These are phyloP conservation scores for Paracyclopina nana DNA, from an alignment of 1,140 invertebrate species.

Conservation along the genomic window DNA sequence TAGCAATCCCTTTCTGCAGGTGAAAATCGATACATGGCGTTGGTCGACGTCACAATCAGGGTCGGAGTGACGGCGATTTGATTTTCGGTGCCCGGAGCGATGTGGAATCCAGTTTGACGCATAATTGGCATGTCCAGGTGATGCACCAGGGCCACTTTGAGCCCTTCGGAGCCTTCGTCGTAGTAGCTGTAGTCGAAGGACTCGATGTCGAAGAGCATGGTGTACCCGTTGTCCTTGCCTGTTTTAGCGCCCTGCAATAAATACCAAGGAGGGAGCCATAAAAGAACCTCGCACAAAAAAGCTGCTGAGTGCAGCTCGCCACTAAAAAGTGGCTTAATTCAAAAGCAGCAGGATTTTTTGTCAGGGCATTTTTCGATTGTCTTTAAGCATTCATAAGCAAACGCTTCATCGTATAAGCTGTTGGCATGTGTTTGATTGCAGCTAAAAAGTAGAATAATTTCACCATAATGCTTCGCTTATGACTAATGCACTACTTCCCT, in stretches of 20 bases:
- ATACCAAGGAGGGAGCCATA: too few species aligned
- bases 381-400: too few species aligned
- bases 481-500: too few species aligned
- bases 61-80: constrained; percentile 16
- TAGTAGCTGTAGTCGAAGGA: constrained; percentile 15
- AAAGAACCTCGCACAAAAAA: too few species aligned
- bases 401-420: too few species aligned
- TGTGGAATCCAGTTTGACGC: constrained; percentile 16
- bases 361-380: too few species aligned
- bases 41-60: constrained; percentile 10
- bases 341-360: too few species aligned
- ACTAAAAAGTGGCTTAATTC: too few species aligned
- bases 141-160: constrained; percentile 15
- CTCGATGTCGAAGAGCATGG: constrained; percentile 16
- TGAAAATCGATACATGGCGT: constrained; percentile 9
- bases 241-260: constrained; percentile 16
- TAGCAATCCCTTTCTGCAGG: constrained; percentile 14
- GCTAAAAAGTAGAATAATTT: too few species aligned
- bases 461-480: too few species aligned
- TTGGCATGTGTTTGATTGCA: too few species aligned
- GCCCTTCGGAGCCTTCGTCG: constrained; percentile 16
- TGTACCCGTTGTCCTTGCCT: constrained; percentile 16
- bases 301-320: too few species aligned
- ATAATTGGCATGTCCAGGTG: constrained; percentile 17
- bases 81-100: constrained; percentile 16